Base-by-base conservation (phyloP, 2,113 vertebrate species). In the Hippocampus abdominalis region DNA sequence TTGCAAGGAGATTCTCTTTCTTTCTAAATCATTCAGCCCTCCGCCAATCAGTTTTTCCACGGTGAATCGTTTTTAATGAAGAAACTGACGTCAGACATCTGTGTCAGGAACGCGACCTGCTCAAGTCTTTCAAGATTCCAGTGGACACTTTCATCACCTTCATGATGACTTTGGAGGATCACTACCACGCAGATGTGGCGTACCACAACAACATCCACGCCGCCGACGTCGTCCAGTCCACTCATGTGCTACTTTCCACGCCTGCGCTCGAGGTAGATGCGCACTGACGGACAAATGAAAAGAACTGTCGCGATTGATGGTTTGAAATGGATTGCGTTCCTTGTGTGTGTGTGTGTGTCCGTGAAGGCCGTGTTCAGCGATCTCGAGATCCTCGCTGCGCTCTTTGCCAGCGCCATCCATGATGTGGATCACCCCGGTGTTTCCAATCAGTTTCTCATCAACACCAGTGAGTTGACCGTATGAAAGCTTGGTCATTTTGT, bases 131-230 rank as follows among this genome's bases (percentile, higher is more conserved):
- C 83, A 93, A 90, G 84, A 98, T 98, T 76, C 95, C 95, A 0
- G 87, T 48, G 0, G 93, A 95, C 86, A 94, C 93, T 3, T 94
- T 98, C 75, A 91, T 94, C 81, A 95, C 93, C 44, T 98, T 94
- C 89, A 92, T 96, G 90, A 92, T 95, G 92, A 95, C 93, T 0
- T 82, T 98, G 82, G 96, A 98, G 81, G 93, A 94, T 5, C 96
- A 98, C 79, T 98, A 98, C 85, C 96, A 88, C 0, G 48, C 90
- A 0, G 94, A 96, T 0, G 92, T 96, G 69, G 93, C 94, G n/a
- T 98, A 98, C 73, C 96, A 98, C 91, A 98, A 97, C 91, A 97
- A 85, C 90, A 92, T 96, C 68, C 96, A 97, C 0, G 96, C 96
- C 0, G 96, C 96, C 0, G 96, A 98, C 0, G 96, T 98, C 76